Base-by-base conservation (phyloP, 2,797 vertebrate species). In the Parauchenoglanis punctatus region DNA sequence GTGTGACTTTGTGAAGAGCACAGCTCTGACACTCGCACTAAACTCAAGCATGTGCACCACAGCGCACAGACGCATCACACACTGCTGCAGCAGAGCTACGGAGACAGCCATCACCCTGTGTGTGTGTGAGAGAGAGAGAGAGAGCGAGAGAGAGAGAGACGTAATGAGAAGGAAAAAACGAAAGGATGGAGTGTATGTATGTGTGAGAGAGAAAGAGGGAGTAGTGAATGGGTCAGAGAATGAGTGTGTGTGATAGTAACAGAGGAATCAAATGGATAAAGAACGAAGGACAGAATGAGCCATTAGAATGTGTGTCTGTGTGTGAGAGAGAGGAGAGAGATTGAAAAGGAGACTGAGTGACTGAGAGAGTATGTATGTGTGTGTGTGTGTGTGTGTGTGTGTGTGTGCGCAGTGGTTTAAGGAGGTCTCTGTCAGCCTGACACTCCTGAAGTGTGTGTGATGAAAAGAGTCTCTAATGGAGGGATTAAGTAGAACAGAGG, bases 401-500 rank as follows among this genome's bases (percentile, higher is more conserved):
- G 35, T 35, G 35, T 35, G 35, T 35, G 35, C 61, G 58, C 54
- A 56, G 81, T 86, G 81, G 76, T 80, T 83, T 73, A 81, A 83
- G 59, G 46, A 86, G 73, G 67, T 59, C n/a, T 40, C 68, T 82
- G 80, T 75, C 80, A 78, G 73, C 25, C 80, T 87, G 80, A 83
- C 86, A 87, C 68, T 75, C 56, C 40, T 83, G 81, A 87, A 49
- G 59, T 83, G 81, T 87, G 72, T 86, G 59, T 85, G 89, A 90
- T 90, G 85, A 35, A 90, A 84, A 88, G 81, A 67, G 23, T 81
- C 59, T 88, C 75, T 88, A 94, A 94, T 92, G 92, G 92, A 93
- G 93, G 94, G 93, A 94, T 96, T 95, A 95, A 94, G 92, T 92
- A 91, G 89, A 91, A 92, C 92, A 93, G 91, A 93, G 91, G 76